These are phyloP conservation scores for Sinotaia quadrata DNA, from an alignment of 2,888 invertebrate species.

Conservation along the genomic window DNA sequence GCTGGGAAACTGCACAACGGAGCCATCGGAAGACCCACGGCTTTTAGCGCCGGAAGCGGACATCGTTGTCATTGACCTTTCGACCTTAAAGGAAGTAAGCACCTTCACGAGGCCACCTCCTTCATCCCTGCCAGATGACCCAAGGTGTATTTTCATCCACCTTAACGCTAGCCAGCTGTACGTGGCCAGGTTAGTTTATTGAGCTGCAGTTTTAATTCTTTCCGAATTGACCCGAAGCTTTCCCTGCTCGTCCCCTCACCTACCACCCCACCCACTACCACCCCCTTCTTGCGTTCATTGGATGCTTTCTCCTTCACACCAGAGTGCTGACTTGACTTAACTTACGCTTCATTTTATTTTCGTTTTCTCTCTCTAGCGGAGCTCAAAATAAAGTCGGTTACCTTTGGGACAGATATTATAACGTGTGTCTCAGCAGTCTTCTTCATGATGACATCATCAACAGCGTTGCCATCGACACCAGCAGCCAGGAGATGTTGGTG, in stretches of 20 bases:
- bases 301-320: too few species aligned
- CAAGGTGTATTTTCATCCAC: slow-evolving; percentile 90
- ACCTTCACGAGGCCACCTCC: slow-evolving; percentile 85
- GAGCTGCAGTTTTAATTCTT: too few species aligned
- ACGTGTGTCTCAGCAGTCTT: slow-evolving; percentile 82
- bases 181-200: slow-evolving; percentile 84
- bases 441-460: slow-evolving; percentile 87
- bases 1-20: slow-evolving; percentile 83
- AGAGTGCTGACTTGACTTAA: too few species aligned
- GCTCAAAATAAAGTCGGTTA: slow-evolving; percentile 86
- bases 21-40: slow-evolving; percentile 84
- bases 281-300: too few species aligned
- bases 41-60: slow-evolving; percentile 90
- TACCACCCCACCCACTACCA: too few species aligned
- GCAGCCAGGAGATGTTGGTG: slow-evolving; percentile 85
- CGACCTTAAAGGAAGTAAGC: slow-evolving; percentile 82
- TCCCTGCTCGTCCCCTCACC: too few species aligned
- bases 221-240: too few species aligned
- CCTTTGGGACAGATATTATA: slow-evolving; percentile 89
- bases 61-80: slow-evolving; percentile 87
- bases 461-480: slow-evolving; percentile 87
- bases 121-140: slow-evolving; percentile 86
- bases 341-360: too few species aligned
- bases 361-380: too few species aligned
- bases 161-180: slow-evolving; percentile 86